Evolutionary conservation across 2,888 invertebrate genomes (phyloP).

Genomic region (Leptinotarsa peninsularis): DNA sequence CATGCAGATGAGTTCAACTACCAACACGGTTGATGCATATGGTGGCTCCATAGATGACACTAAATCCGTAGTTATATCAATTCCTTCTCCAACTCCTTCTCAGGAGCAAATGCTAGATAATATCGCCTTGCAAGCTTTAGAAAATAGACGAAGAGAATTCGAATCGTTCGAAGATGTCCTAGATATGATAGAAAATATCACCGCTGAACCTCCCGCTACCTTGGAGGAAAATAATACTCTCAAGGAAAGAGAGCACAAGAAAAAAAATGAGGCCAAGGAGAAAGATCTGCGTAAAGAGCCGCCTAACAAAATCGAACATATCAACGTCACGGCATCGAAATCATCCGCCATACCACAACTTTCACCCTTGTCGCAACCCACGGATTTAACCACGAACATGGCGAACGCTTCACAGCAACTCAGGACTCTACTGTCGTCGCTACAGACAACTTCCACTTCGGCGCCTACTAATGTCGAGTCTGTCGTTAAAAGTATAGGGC

Average conservation of each 20-base stretch:
- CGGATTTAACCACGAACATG: slow-evolving; percentile 78
- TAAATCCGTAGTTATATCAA: slow-evolving; percentile 76
- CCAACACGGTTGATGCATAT: slow-evolving; percentile 70
- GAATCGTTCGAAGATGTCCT: slow-evolving; percentile 78
- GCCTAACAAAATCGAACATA: slow-evolving; percentile 35
- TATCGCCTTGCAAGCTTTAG: slow-evolving; percentile 73
- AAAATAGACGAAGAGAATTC: slow-evolving; percentile 69
- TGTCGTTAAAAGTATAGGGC: slow-evolving; percentile 61
- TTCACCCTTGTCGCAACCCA: slow-evolving; percentile 79
- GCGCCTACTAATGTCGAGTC: slow-evolving; percentile 68
- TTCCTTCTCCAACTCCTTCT: slow-evolving; percentile 75
- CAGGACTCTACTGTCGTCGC: slow-evolving; percentile 75
- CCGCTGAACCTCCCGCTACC: slow-evolving; percentile 58
- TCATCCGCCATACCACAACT: slow-evolving; percentile 73
- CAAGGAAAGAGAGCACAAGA: slow-evolving; percentile 36
- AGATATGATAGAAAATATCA: slow-evolving; percentile 77
- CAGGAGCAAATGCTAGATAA: slow-evolving; percentile 75
- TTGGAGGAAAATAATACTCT: slow-evolving; percentile 54
- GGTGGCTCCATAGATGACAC: slow-evolving; percentile 72
- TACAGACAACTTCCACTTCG: slow-evolving; percentile 71
- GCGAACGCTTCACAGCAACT: slow-evolving; percentile 79
- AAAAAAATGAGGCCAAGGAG: slow-evolving; percentile 47
- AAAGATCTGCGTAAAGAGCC: slow-evolving; percentile 25
- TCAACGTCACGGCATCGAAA: slow-evolving; percentile 50
- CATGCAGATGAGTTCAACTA: slow-evolving; percentile 61